Conservation (phyloP, 2,888 invertebrate genomes). For the Drosophila nr. perissopoda region DNA sequence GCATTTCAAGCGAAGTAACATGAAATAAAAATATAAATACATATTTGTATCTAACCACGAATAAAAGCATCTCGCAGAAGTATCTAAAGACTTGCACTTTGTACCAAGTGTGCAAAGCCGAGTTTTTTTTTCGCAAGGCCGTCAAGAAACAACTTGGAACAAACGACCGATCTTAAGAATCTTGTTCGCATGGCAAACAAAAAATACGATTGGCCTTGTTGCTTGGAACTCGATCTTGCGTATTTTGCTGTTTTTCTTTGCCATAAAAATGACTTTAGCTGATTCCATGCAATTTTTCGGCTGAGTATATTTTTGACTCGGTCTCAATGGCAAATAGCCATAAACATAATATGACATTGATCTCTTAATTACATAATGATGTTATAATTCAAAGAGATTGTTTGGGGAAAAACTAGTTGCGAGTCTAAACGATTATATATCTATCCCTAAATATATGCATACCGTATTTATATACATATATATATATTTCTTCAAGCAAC, state of each 20-base stretch:
- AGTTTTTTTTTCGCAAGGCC: slow-evolving; percentile 32
- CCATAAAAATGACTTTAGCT: slow-evolving; percentile 29
- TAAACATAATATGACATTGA: slow-evolving; percentile 10
- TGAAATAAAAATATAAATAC: neutral
- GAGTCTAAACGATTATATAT: neutral
- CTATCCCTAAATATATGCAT: neutral
- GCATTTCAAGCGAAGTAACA: neutral
- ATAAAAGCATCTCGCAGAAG: neutral
- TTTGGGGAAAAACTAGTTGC: neutral
- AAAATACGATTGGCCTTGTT: slow-evolving; percentile 54
- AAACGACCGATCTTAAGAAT: slow-evolving; percentile 57
- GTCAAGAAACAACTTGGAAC: slow-evolving; percentile 40
- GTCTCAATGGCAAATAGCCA: slow-evolving; percentile 36
- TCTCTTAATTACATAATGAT: neutral
- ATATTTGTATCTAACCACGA: slow-evolving; percentile 1
- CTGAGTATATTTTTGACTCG: slow-evolving; percentile 16
- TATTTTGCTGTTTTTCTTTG: slow-evolving; percentile 5
- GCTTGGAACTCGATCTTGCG: slow-evolving; percentile 42
- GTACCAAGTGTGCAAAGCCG: slow-evolving; percentile 4
- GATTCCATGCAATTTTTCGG: slow-evolving; percentile 35
- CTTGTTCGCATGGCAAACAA: slow-evolving; percentile 33
- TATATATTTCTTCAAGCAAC: neutral
- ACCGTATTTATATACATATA: neutral
- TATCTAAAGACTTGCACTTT: slow-evolving; percentile 36
- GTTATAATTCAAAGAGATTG: neutral